Evolutionary conservation across 2,888 invertebrate genomes (phyloP).

Genomic region (Platycheirus albimanus): DNA sequence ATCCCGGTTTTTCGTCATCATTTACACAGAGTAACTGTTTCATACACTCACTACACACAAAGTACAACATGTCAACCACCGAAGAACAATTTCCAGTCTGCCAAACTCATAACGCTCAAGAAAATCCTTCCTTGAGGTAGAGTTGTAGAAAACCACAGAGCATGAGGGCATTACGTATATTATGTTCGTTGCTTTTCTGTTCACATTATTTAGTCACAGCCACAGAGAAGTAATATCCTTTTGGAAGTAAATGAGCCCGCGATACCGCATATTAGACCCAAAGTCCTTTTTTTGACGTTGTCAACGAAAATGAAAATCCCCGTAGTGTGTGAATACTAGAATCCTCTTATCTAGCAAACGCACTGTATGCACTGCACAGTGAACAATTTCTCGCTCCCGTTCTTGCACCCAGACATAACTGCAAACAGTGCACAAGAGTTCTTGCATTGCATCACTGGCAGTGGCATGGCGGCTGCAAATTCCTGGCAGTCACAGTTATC

Average conservation of each 20-base stretch:
- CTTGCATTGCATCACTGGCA: slow-evolving; percentile 17
- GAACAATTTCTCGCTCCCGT: neutral
- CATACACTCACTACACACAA: too few relatives aligned
- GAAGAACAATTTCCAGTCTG: slow-evolving; percentile 31
- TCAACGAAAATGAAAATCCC: slow-evolving; percentile 44
- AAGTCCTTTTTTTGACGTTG: slow-evolving; percentile 20
- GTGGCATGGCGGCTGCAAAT: slow-evolving; percentile 33
- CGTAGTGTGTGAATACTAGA: slow-evolving; percentile 3
- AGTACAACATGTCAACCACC: slow-evolving; percentile 26
- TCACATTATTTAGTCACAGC: slow-evolving; percentile 17
- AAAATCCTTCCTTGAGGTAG: slow-evolving; percentile 2
- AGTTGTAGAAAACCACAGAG: neutral
- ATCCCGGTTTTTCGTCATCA: slow-evolving; percentile 36
- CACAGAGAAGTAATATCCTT: slow-evolving; percentile 46
- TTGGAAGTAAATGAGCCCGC: slow-evolving; percentile 48
- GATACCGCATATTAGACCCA: slow-evolving; percentile 31
- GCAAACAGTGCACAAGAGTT: slow-evolving; percentile 36
- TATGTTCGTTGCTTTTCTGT: slow-evolving; percentile 9
- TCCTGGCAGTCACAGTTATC: slow-evolving; percentile 63
- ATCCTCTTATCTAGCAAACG: slow-evolving; percentile 40
- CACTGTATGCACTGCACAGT: neutral
- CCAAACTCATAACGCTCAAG: slow-evolving; percentile 40
- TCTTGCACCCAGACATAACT: neutral
- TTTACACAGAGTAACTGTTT: slow-evolving; percentile 17
- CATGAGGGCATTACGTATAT: too few relatives aligned